Conservation (phyloP, 2,888 invertebrate species). For the Busseola fusca region DNA sequence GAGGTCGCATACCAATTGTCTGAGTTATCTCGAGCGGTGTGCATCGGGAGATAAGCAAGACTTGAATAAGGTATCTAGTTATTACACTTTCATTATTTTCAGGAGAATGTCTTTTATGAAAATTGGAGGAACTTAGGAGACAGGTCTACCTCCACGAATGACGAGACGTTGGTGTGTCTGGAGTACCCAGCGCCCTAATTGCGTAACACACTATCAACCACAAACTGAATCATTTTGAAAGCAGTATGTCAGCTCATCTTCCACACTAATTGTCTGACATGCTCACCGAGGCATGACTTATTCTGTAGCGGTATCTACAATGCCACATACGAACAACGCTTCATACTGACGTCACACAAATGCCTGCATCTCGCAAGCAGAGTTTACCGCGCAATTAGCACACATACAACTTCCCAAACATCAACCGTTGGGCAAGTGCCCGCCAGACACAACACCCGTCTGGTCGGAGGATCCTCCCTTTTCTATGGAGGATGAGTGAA, state of each 20-base stretch:
- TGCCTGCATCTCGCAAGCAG: too few relatives aligned
- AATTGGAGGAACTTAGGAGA: background rate
- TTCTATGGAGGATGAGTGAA: too few relatives aligned
- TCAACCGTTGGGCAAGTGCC: too few relatives aligned
- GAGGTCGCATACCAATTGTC: constrained; percentile 65
- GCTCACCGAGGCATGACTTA: background rate
- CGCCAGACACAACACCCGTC: too few relatives aligned
- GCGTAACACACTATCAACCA: background rate
- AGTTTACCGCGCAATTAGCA: too few relatives aligned
- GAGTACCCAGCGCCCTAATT: background rate
- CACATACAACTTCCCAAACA: too few relatives aligned
- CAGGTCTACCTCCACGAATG: background rate
- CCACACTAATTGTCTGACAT: too few relatives aligned
- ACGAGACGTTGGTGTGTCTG: background rate
- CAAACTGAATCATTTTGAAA: background rate
- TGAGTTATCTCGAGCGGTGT: constrained; percentile 57
- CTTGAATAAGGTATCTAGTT: constrained; percentile 17
- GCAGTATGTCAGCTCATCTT: background rate
- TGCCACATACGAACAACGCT: too few relatives aligned
- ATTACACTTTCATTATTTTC: constrained; percentile 19
- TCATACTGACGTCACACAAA: too few relatives aligned
- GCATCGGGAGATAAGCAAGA: constrained; percentile 44
- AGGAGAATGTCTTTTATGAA: background rate
- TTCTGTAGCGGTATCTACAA: too few relatives aligned
- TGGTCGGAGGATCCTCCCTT: too few relatives aligned